Evolutionary conservation across 2,797 vertebrate species (phyloP), one percentile per base, ranked within the genome.

Genomic region (Australoheros facetus): DNA sequence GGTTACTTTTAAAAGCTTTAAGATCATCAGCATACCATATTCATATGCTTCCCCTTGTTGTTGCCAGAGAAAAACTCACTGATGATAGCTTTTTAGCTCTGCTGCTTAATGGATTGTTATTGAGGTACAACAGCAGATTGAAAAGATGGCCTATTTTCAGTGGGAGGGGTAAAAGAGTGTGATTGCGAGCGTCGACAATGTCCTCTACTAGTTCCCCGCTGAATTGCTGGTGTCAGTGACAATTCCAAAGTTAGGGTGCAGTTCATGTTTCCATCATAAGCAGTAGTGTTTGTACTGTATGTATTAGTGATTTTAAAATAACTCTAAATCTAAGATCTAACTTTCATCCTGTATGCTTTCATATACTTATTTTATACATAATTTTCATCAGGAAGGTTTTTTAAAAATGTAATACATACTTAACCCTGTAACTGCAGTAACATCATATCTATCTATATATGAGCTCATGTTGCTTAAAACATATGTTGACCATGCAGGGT

Each of bases 71-170:
- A 51, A 84, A 64, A 81, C 42, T n/a, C 26, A 51, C 73, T 71
- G 48, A 71, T 59, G 51, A 72, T 23, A 28, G 34, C 66, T 78
- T 72, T 48, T 92, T 88, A 82, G 34, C 37, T 78, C 28, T 30
- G 58, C 32, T 11, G 56, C 19, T 37, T 83, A 74, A 69, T 84
- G 76, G 62, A 81, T 82, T 81, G 85, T 75, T 51, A 83, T 74
- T 45, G 76, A 84, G 79, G 73, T 71, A 74, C 8, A 78, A 72
- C 81, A 77, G 81, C 75, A 83, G 87, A 88, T 88, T 82, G 78
- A 75, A 91, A 82, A 58, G 71, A 76, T 81, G 70, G 71, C 78
- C 42, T 57, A 7, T 86, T 81, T 89, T 80, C 76, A 70, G 62
- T 56, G 62, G 78, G 80, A 87, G 73, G 84, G 60, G 71, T 75